Percentiles rank a stretch among this genome's conserved stretches.
These are phyloP conservation scores for Boloria selene DNA, from an alignment of 2,888 invertebrate species.

Conservation along the genomic window DNA sequence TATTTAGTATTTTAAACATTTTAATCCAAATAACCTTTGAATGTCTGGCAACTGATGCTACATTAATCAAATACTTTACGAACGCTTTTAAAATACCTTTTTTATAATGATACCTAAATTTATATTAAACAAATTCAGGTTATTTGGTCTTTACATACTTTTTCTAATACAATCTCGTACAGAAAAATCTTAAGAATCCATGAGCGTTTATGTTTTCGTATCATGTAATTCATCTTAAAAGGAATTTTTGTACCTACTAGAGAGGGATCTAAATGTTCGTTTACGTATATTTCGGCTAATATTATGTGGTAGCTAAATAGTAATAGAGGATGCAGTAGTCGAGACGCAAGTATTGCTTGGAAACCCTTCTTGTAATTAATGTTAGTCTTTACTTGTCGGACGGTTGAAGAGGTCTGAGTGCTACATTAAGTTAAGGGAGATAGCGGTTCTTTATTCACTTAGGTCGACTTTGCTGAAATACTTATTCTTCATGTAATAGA, in stretches of 20 bases:
- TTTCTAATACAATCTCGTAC: slow-evolving; percentile 15
- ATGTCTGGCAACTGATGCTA: slow-evolving; percentile 26
- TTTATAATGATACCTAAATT: slow-evolving; percentile 36
- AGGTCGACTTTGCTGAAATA: no score
- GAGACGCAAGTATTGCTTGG: slow-evolving; percentile 46
- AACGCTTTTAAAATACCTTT: slow-evolving; percentile 39
- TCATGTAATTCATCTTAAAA: slow-evolving; percentile 3
- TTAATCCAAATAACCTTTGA: slow-evolving; percentile 31
- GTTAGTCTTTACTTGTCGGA: slow-evolving; percentile 59
- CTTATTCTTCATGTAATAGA: no score
- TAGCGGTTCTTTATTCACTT: slow-evolving; percentile 35
- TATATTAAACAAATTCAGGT: slow-evolving; percentile 38
- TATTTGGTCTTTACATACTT: slow-evolving; percentile 5
- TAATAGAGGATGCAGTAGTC: slow-evolving; percentile 54
- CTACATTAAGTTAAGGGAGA: slow-evolving; percentile 46
- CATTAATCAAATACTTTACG: slow-evolving; percentile 43
- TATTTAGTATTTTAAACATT: slow-evolving; percentile 29
- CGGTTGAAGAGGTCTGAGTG: slow-evolving; percentile 67
- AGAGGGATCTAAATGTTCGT: slow-evolving; percentile 14
- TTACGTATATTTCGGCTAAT: slow-evolving; percentile 11
- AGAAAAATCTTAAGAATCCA: background rate
- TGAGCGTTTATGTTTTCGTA: slow-evolving; percentile 1
- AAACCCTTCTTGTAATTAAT: slow-evolving; percentile 59
- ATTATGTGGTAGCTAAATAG: slow-evolving; percentile 22
- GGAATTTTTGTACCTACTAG: slow-evolving; percentile 8